Percentiles rank a stretch among this genome's conserved stretches.
These are phyloP conservation scores for Chloroceryle inda DNA, from an alignment of 2,797 vertebrate genomes.

Conservation along the genomic window DNA sequence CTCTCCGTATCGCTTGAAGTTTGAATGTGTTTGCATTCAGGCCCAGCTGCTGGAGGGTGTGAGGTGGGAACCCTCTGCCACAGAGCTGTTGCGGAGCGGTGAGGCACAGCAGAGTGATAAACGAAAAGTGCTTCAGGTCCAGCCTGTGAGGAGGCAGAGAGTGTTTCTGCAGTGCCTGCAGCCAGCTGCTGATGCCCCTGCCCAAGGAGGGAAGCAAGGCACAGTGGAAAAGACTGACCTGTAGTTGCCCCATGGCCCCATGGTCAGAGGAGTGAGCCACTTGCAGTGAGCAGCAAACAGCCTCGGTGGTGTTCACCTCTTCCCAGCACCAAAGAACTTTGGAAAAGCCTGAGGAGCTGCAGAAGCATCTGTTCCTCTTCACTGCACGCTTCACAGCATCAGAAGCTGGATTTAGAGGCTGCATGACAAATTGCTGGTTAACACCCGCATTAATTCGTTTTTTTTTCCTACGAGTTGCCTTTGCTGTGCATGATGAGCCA, in stretches of 20 bases:
- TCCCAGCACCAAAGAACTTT: neutral
- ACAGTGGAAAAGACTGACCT: neutral
- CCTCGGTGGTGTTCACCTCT: neutral
- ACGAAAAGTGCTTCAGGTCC: neutral
- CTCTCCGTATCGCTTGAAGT: accelerated
- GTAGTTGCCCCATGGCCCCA: neutral
- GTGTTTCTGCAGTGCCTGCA: neutral
- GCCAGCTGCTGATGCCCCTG: neutral
- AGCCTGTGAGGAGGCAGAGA: neutral
- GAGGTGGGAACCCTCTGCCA: neutral
- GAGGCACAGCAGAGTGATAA: neutral
- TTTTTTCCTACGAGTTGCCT: neutral
- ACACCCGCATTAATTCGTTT: neutral
- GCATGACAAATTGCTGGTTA: slow-evolving; percentile 14
- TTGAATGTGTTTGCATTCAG: neutral
- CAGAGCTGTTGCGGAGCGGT: neutral
- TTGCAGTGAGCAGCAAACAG: neutral
- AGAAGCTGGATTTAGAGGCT: neutral
- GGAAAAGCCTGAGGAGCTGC: neutral
- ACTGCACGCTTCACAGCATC: neutral
- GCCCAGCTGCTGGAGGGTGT: neutral
- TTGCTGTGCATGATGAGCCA: neutral
- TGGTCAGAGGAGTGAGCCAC: neutral
- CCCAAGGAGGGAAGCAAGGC: accelerated
- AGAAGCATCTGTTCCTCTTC: neutral